Base-by-base conservation (phyloP, 35 echinoderm and acorn worm species). In the Eucidaris tribuloides region DNA sequence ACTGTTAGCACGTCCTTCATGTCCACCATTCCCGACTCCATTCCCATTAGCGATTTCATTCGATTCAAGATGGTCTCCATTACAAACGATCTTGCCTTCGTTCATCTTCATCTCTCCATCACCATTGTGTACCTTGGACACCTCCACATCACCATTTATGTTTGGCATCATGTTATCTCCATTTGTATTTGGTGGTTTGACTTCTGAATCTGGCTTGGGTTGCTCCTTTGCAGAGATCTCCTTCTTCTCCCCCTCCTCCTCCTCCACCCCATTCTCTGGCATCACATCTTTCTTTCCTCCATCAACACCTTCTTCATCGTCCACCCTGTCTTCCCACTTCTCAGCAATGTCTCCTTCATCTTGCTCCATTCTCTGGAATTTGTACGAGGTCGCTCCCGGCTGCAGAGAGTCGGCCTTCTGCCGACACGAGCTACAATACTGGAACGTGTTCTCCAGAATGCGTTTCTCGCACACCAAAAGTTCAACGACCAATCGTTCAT, bases 401-500 rank as follows among this genome's bases (percentile, higher is more conserved):
- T 71, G 42, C 57, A 84, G 77, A 5, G 89, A 63, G 36, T 89
- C 77, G 0, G 77, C 79, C 45, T 17, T 23, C 4, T 85, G 59
- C 44, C 84, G 80, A 32, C 54, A 46, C 6, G 62, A 22, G 44
- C 80, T 81, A 18, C 71, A 68, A 44, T 90, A 83, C 46, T 87
- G 77, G 9, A 90, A 85, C 6, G 92, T 77, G 61, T 90, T 86
- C 15, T 89, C 40, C 19, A 96, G 49, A 35, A 96, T 89, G 42
- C 70, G 37, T 78, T 84, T 90, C 58, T 96, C 92, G 28, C 49
- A 71, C 31, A 85, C 58, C 7, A 38, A 31, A 19, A 90, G 79
- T 38, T 83, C 83, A 5, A 96, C 79, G 87, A 83, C 27, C 86
- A 79, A 25, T 58, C 82, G 58, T 37, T 90, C 66, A 1, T 33